Evolutionary conservation across 2,888 invertebrate species (phyloP).

Genomic region (Craniophora ligustri): DNA sequence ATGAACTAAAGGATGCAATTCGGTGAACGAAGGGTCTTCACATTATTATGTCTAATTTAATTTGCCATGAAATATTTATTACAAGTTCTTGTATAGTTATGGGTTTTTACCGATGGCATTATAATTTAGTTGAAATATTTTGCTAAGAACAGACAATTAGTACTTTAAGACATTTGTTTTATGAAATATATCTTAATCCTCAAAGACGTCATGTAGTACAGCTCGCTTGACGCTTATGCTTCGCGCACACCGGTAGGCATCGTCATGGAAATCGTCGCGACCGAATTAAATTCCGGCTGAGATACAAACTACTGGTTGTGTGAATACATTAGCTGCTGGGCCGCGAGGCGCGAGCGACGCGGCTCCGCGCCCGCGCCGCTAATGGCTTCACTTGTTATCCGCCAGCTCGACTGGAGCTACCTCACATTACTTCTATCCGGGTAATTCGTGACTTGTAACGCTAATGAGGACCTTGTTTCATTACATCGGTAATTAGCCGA

Average conservation of each 20-base stretch:
- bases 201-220: neutral
- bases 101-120: too few species aligned
- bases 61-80: too few species aligned
- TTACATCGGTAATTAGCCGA: neutral
- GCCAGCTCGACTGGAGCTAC: neutral
- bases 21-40: too few species aligned
- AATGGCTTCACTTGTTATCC: constrained; percentile 20
- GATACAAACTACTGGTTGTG: constrained; percentile 50
- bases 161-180: too few species aligned
- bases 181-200: neutral
- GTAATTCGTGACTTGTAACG: neutral
- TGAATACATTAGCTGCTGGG: constrained; percentile 44
- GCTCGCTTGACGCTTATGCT: constrained; percentile 2
- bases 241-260: constrained; percentile 4
- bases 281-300: constrained; percentile 45
- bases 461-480: constrained; percentile 4
- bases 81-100: too few species aligned
- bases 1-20: too few species aligned
- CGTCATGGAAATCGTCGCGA: constrained; percentile 32
- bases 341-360: constrained; percentile 33
- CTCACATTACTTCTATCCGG: neutral
- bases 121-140: too few species aligned
- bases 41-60: too few species aligned
- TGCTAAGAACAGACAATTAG: too few species aligned
- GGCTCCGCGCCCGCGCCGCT: too few species aligned